phyloP scores from a whole-genome alignment of 2,113 vertebrate genomes.

The Machaerirhynchus nigripectus region DNA sequence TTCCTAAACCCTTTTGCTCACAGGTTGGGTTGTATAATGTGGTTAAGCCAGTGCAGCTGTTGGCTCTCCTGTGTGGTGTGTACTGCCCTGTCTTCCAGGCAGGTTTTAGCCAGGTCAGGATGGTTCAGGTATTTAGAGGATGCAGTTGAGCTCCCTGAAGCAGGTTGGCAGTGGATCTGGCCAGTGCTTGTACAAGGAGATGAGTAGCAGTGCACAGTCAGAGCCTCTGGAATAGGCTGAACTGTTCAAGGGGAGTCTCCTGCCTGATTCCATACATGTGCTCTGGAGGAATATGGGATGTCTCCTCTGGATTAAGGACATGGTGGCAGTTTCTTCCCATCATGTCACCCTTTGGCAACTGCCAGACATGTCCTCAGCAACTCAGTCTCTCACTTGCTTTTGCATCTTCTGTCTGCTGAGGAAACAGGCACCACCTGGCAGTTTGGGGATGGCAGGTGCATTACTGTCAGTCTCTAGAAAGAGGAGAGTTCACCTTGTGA shows the following conservation, averaged over 20 bases:
- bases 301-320: not conserved
- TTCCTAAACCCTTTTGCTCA: not conserved
- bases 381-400: not conserved
- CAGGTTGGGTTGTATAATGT: not conserved
- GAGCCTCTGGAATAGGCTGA: not conserved
- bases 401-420: not conserved
- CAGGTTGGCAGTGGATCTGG: not conserved
- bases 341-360: not conserved
- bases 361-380: accelerated
- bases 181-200: accelerated
- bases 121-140: not conserved
- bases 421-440: not conserved
- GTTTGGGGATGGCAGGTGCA: not conserved
- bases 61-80: not conserved
- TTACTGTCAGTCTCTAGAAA: accelerated
- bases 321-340: not conserved
- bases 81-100: not conserved
- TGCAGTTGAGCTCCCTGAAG: not conserved
- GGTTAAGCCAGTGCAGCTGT: not conserved
- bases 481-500: not conserved
- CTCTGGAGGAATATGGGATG: not conserved
- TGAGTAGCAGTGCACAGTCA: not conserved
- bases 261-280: not conserved
- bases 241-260: not conserved
- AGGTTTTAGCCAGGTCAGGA: not conserved